Base-by-base conservation (phyloP, 2,113 vertebrate genomes). In the Benitochromis conjunctus region DNA sequence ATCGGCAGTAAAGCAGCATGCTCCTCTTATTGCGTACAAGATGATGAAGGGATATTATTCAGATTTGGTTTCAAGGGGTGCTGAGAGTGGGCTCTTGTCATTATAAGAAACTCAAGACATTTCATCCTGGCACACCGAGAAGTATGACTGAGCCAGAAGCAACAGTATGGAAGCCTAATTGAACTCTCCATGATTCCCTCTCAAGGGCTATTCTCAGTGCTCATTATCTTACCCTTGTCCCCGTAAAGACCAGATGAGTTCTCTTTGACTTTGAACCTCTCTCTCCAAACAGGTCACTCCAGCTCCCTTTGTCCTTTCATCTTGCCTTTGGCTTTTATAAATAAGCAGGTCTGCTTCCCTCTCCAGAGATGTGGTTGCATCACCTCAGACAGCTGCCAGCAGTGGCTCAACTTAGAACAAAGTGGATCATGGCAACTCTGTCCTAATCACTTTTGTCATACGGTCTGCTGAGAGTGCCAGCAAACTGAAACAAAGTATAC, bases 191-290 rank as follows among this genome's bases (percentile, higher is more conserved):
- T 91, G 89, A 91, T 92, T 92, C 90, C 83, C 90, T 94, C 93
- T 92, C 82, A 74, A 94, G 93, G 86, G 86, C 93, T 84, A 57
- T 79, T 90, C 87, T 86, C 86, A 54, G 80, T 46, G 51, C 94
- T 95, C 92, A 92, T 95, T 95, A 95, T 93, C 92, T 91, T 84
- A 85, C 89, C 88, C 93, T 90, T 90, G 91, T 94, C 93, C 88
- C 90, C 51, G 55, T 89, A 86, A 88, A 93, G 91, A 92, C 85
- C 88, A 91, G 87, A 92, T 91, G 86, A 95, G 92, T 90, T 81
- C 24, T 51, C 88, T 86, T 81, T 88, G 91, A 93, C 94, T 95
- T 95, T 94, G 89, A 94, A 94, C 92, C 87, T 89, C 80, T 79
- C 84, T 90, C 90, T 92, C 93, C 83, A 88, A 93, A 84, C 90